Evolutionary conservation across 2,113 vertebrate genomes (phyloP), one percentile per base, ranked within the genome.

Genomic region (Anarhynchus alexandrinus): DNA sequence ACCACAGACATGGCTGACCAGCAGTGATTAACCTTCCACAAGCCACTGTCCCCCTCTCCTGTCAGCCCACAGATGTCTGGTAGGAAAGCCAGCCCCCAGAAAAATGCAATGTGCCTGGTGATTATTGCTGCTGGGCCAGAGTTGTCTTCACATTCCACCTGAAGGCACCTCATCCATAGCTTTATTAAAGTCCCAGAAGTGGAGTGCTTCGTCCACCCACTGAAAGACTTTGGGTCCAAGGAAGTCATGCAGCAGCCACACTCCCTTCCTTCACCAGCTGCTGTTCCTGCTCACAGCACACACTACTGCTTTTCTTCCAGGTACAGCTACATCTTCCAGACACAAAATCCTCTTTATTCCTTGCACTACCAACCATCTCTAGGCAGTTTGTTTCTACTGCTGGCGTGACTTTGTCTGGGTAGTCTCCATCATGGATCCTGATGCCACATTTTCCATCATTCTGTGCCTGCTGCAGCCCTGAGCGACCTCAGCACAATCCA

Each of bases 401-500:
- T 59, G 32, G 22, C 23, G 22, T 29, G 20, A 42, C 42, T 47
- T 54, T 34, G 29, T 70, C n/a, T 18, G 17, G 6, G 10, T 13
- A 6, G 38, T 59, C 32, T 23, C 13, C 51, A 23, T 59, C n/a
- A 22, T 5, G n/a, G 19, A 30, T 40, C 29, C 8, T 5, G 4
- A 32, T 30, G 29, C 18, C 17, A 38, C 14, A 3, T 34, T 29
- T 43, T 57, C 55, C 19, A 38, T 38, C 55, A 43, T 23, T 29
- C 55, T n/a, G 5, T 36, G 34, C 7, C 40, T 57, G 22, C 36
- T 69, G 62, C 71, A 43, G 27, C 51, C 51, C 10, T 43, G 15
- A 43, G 15, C 2, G 0, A 26, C 16, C 19, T 20, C 34, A 52
- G 14, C 38, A 25, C 1, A 2, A 47, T 27, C 29, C 4, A 2